Evolutionary conservation across 2,797 vertebrate genomes (phyloP).

Genomic region (Clarias pachynema): DNA sequence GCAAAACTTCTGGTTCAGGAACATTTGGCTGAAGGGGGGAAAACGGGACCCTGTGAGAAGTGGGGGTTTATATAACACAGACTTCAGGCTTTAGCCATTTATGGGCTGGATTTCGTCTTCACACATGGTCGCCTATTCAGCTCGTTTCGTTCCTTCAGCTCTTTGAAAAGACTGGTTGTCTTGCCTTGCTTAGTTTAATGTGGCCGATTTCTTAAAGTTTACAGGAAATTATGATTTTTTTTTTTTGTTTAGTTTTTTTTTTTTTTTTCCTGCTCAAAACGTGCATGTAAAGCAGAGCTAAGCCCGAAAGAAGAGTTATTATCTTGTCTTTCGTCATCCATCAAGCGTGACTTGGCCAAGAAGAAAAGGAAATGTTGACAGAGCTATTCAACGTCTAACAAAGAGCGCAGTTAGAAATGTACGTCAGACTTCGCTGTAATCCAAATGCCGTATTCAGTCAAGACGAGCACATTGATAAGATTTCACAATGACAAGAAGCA

Average conservation of each 20-base stretch:
- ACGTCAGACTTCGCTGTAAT: not conserved
- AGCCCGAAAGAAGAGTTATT: slow-evolving; percentile 22
- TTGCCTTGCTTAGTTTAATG: not conserved
- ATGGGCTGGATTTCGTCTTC: slow-evolving; percentile 49
- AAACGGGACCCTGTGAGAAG: slow-evolving; percentile 51
- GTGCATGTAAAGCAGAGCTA: not conserved
- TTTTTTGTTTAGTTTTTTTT: not conserved
- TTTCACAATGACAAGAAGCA: not conserved
- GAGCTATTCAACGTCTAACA: slow-evolving; percentile 7
- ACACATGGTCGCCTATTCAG: slow-evolving; percentile 63
- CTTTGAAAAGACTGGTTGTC: not conserved
- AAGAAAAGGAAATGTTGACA: slow-evolving; percentile 22
- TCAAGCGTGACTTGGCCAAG: not conserved
- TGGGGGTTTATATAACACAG: slow-evolving; percentile 67
- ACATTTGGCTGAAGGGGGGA: slow-evolving; percentile 57
- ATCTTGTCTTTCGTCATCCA: slow-evolving; percentile 29
- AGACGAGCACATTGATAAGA: not conserved
- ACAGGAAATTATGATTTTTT: not conserved
- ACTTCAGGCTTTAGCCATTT: slow-evolving; percentile 50
- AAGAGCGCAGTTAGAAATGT: not conserved
- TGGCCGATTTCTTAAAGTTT: not conserved
- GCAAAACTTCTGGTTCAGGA: slow-evolving; percentile 50
- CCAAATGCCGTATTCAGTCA: not conserved
- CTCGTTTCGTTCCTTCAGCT: slow-evolving; percentile 23
- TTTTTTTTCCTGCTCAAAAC: not conserved